These are phyloP conservation scores for Eristalis arbustorum DNA, from an alignment of 2,888 invertebrate species.

Conservation along the genomic window DNA sequence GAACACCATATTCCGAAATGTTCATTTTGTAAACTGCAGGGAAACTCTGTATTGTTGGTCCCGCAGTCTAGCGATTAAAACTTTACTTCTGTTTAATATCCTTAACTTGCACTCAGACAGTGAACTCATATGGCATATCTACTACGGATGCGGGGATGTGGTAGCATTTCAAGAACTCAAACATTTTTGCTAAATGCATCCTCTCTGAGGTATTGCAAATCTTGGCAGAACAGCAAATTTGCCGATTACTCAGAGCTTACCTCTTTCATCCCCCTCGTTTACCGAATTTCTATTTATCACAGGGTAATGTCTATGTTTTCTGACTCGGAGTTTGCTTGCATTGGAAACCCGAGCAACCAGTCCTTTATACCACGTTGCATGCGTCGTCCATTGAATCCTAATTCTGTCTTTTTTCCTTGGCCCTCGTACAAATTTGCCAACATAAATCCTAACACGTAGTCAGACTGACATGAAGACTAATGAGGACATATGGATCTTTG, in stretches of 20 bases:
- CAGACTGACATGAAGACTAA: constrained; percentile 66
- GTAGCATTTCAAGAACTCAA: not conserved
- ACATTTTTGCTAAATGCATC: not conserved
- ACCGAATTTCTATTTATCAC: constrained; percentile 24
- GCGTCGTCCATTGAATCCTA: not conserved
- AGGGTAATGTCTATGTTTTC: constrained; percentile 30
- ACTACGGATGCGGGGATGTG: not conserved
- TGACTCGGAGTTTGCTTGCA: constrained; percentile 19
- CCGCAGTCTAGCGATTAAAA: no score
- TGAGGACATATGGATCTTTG: constrained; percentile 60
- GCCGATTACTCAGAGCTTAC: constrained; percentile 3
- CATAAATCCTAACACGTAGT: constrained; percentile 66
- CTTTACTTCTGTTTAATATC: not conserved
- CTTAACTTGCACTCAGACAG: not conserved
- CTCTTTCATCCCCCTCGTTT: not conserved
- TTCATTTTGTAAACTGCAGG: no score
- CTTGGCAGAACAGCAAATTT: not conserved
- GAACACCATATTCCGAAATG: no score
- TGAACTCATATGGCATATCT: not conserved
- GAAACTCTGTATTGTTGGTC: no score
- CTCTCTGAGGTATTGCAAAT: not conserved
- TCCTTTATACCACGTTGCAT: constrained; percentile 21
- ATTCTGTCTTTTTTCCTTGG: constrained; percentile 1
- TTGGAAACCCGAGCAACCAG: constrained; percentile 53
- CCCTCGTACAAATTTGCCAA: constrained; percentile 43